Base-by-base conservation (phyloP, 2,113 vertebrate species). In the Uropsilus gracilis region DNA sequence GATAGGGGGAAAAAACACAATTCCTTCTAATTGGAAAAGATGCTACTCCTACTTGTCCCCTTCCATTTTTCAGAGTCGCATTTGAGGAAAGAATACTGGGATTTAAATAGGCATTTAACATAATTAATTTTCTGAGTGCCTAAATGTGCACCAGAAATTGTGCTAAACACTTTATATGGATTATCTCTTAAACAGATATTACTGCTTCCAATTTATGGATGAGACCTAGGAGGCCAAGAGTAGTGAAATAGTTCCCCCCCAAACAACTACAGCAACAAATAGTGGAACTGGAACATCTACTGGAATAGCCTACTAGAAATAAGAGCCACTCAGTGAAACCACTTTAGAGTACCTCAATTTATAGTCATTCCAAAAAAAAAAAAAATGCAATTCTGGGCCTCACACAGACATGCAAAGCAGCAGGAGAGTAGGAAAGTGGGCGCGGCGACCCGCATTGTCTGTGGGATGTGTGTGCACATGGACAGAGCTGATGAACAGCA, bases 1-100 rank as follows among this genome's bases (percentile, higher is more conserved):
- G 32, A 72, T 11, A 44, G 39, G 50, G 24, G n/a, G 8, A 30
- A 87, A 75, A 53, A 34, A 73, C 30, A 8, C 22, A 87, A 48
- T 82, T 73, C 32, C 26, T 92, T 88, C 8, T 80, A 50, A 76
- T 20, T 87, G 32, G 59, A 84, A 92, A 83, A 88, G 13, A 85
- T 68, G 17, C 22, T 44, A 32, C 22, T 86, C 14, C 26, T 83
- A 55, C 37, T n/a, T 90, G 42, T 34, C 32, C 55, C 13, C 46
- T 71, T 86, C 18, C 18, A 24, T 10, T 28, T 64, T 93, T 88
- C 69, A 57, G 59, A 86, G 9, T 82, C 55, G 63, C 69, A 10
- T 78, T 90, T 34, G 12, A 66, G 28, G 17, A 46, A 91, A 75
- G 13, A 22, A 39, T 42, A 34, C 24, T 50, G 11, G 34, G 32